phyloP scores from a whole-genome alignment of 1,140 invertebrate genomes.

The Phenacoccus solenopsis region DNA sequence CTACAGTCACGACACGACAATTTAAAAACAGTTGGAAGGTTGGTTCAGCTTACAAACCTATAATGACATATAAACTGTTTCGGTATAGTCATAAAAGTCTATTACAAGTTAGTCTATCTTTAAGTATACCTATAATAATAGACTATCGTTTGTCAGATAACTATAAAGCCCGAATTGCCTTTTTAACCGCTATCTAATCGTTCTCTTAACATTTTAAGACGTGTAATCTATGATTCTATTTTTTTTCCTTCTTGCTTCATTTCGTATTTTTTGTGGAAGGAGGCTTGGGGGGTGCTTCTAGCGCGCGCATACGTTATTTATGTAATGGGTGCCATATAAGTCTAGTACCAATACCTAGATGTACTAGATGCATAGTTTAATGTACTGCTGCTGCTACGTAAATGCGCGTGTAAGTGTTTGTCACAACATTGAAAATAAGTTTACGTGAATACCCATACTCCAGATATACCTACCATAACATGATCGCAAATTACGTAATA shows the following conservation, averaged over 20 bases:
- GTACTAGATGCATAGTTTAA: too few species aligned
- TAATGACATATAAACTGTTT: constrained; percentile 18
- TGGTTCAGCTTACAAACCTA: not conserved
- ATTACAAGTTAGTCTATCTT: constrained; percentile 9
- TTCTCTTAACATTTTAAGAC: not conserved
- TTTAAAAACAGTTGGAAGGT: constrained; percentile 12
- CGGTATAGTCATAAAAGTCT: not conserved
- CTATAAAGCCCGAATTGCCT: constrained; percentile 5
- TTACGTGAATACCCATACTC: too few species aligned
- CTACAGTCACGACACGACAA: constrained; percentile 9
- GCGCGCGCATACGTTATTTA: too few species aligned
- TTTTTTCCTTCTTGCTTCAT: not conserved
- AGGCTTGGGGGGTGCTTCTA: too few species aligned
- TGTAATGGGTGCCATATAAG: too few species aligned
- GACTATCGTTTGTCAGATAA: constrained; percentile 7
- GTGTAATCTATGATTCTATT: not conserved
- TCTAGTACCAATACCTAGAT: too few species aligned
- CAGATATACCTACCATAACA: too few species aligned
- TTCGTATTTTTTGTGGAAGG: too few species aligned
- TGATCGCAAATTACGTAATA: too few species aligned
- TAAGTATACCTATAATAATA: constrained; percentile 15
- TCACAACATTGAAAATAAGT: too few species aligned
- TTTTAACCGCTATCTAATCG: constrained; percentile 7
- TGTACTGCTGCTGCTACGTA: too few species aligned
- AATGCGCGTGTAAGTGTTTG: too few species aligned